These are phyloP conservation scores for Marmota monax DNA, from an alignment of 2,113 vertebrate genomes.

Conservation along the genomic window DNA sequence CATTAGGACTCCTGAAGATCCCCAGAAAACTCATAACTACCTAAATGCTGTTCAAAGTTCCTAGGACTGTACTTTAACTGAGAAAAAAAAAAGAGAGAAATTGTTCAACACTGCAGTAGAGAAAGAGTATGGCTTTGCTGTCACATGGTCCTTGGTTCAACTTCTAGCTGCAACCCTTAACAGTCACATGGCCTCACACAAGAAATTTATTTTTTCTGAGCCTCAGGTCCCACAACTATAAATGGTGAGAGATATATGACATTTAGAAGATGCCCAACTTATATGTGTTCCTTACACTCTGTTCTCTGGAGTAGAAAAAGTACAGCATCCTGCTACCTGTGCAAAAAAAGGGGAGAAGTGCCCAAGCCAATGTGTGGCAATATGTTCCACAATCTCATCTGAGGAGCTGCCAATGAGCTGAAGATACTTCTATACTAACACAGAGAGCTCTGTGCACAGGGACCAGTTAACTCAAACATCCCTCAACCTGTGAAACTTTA, in stretches of 20 bases:
- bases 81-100: too few relatives aligned
- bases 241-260: not conserved
- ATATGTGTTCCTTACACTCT: too few relatives aligned
- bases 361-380: rapidly evolving
- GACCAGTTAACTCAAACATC: not conserved
- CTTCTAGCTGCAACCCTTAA: too few relatives aligned
- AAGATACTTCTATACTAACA: not conserved
- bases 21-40: not conserved
- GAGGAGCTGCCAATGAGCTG: not conserved
- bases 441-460: not conserved
- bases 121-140: not conserved
- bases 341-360: not conserved
- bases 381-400: rapidly evolving
- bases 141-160: not conserved
- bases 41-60: not conserved
- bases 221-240: too few relatives aligned
- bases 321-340: not conserved
- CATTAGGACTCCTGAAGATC: not conserved
- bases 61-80: not conserved
- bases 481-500: not conserved
- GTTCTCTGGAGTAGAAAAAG: not conserved
- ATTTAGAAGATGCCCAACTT: not conserved
- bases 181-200: not conserved
- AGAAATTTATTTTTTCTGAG: not conserved
- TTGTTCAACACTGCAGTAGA: not conserved